These are phyloP conservation scores for Pseudopipra pipra DNA, from an alignment of 2,113 vertebrate species.

Conservation along the genomic window DNA sequence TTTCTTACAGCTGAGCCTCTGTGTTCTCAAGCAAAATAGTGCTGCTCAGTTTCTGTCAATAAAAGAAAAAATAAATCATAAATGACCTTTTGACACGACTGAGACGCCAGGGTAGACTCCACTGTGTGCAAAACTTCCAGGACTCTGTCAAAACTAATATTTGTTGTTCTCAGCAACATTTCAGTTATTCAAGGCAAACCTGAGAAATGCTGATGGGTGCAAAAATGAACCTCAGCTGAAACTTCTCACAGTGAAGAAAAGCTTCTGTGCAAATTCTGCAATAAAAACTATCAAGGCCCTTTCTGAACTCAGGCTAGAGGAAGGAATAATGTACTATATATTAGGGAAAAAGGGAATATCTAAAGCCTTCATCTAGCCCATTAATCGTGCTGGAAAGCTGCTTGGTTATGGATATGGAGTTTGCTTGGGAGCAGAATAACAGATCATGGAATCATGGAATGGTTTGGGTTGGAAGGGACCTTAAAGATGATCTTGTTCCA, in stretches of 20 bases:
- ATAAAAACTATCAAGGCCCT: neutral
- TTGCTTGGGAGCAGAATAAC: neutral
- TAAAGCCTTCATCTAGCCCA: neutral
- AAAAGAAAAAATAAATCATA: neutral
- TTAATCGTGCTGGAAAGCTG: neutral
- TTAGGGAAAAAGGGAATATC: neutral
- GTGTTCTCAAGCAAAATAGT: neutral
- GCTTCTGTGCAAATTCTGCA: neutral
- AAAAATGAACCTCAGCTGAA: neutral
- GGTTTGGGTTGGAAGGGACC: neutral
- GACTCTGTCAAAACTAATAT: neutral
- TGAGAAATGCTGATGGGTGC: slow-evolving; percentile 16
- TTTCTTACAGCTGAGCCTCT: neutral
- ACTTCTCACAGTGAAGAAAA: neutral
- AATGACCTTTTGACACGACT: neutral
- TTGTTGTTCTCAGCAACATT: slow-evolving; percentile 22
- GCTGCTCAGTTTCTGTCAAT: neutral
- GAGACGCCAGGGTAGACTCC: neutral
- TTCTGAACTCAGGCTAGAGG: neutral
- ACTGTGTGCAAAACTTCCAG: neutral
- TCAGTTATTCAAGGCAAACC: neutral
- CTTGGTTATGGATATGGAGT: neutral
- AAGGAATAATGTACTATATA: neutral
- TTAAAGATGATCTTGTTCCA: neutral
- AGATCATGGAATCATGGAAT: rapidly evolving